phyloP scores from a whole-genome alignment of 1,140 invertebrate genomes.

The Phymastichus coffea region DNA sequence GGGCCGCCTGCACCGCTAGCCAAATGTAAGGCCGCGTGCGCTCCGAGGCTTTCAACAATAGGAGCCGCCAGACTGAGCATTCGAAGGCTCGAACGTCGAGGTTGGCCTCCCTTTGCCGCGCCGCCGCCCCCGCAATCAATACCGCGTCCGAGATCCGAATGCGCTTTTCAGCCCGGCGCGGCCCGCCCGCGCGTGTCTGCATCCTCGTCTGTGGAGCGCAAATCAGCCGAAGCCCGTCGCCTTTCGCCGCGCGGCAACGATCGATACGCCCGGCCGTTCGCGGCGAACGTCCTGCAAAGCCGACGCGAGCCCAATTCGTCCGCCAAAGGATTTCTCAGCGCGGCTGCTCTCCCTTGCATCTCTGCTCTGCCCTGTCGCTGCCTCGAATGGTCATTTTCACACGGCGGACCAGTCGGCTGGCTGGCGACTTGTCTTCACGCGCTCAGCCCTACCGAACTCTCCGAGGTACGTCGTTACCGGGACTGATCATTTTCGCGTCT shows the following conservation, averaged over 20 bases:
- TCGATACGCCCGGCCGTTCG: neutral
- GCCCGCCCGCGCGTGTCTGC: neutral
- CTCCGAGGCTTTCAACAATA: neutral
- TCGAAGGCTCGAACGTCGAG: constrained; percentile 7
- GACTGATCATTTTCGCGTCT: no score
- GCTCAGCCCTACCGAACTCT: no score
- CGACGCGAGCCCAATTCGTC: neutral
- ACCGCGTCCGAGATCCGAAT: neutral
- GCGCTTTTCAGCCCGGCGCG: neutral
- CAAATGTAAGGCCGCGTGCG: no score
- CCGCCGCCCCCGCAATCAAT: neutral
- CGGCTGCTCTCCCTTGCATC: no score
- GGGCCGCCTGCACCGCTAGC: no score
- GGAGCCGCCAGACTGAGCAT: neutral
- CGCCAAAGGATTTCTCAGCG: no score
- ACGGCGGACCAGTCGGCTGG: no score
- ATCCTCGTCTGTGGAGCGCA: neutral
- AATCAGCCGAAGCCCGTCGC: neutral
- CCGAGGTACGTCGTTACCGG: no score
- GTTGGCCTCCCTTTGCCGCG: no score
- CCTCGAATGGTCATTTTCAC: no score
- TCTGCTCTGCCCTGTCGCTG: no score
- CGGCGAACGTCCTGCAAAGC: neutral
- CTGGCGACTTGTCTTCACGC: no score
- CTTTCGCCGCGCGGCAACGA: neutral